These are phyloP conservation scores for Ginglymostoma cirratum DNA, from an alignment of 2,113 vertebrate genomes.

Conservation along the genomic window DNA sequence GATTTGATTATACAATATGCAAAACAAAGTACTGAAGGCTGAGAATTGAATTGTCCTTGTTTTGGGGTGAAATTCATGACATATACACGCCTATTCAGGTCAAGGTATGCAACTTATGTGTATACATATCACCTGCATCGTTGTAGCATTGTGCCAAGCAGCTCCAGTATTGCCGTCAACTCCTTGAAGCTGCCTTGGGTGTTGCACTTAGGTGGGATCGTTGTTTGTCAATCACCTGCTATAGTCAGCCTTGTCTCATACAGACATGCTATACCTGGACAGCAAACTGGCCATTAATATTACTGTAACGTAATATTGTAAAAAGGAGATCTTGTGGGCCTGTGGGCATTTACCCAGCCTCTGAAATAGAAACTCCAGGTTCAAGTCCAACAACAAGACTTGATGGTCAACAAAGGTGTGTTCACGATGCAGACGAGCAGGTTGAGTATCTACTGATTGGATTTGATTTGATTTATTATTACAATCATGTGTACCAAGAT, in stretches of 20 bases:
- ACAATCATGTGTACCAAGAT: too few relatives aligned
- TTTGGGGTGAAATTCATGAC: not conserved
- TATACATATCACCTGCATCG: not conserved
- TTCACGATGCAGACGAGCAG: too few relatives aligned
- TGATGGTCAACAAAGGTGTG: too few relatives aligned
- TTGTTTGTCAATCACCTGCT: not conserved
- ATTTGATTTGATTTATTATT: too few relatives aligned
- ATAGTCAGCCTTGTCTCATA: not conserved
- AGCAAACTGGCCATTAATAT: not conserved
- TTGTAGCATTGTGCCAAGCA: not conserved
- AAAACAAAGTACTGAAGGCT: not conserved
- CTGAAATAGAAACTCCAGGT: too few relatives aligned
- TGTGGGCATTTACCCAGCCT: too few relatives aligned
- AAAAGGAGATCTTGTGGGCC: not conserved
- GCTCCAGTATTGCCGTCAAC: not conserved
- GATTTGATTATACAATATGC: not conserved
- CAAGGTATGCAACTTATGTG: not conserved
- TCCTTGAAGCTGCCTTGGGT: not conserved
- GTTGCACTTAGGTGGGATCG: not conserved
- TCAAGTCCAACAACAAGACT: too few relatives aligned
- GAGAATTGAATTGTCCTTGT: not conserved
- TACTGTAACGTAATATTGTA: not conserved
- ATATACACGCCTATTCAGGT: not conserved
- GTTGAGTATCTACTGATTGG: too few relatives aligned
- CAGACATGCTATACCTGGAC: not conserved